These are phyloP conservation scores for Psilopogon haemacephalus DNA, from an alignment of 2,113 vertebrate genomes.

Conservation along the genomic window DNA sequence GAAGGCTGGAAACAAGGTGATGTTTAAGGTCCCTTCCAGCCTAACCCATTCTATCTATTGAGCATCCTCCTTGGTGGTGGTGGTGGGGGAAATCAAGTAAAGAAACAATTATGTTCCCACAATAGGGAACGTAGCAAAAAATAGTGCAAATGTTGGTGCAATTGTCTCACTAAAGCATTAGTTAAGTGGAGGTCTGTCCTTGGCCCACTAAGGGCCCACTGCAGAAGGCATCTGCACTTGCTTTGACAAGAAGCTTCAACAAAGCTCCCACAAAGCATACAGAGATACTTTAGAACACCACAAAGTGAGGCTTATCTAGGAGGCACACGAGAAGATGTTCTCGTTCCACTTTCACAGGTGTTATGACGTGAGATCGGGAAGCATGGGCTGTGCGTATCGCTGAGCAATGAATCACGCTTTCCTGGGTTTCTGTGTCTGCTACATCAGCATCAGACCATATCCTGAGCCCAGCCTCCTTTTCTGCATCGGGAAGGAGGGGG, in stretches of 20 bases:
- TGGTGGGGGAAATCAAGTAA: no score
- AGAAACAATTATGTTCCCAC: neutral
- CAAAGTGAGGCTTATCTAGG: neutral
- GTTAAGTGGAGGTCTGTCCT: rapidly evolving
- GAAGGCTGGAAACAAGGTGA: no score
- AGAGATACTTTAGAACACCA: no score
- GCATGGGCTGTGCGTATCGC: neutral
- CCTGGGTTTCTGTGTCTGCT: neutral
- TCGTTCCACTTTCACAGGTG: neutral
- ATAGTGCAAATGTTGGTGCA: neutral
- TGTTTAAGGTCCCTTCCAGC: neutral
- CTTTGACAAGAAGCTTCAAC: neutral
- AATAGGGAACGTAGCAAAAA: neutral
- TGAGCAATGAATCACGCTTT: neutral
- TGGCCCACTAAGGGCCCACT: rapidly evolving
- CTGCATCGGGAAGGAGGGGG: neutral
- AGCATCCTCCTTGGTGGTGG: neutral
- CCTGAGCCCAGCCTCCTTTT: constrained; percentile 29
- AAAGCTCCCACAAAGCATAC: neutral
- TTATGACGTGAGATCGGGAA: neutral
- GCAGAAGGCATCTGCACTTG: neutral
- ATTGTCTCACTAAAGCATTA: neutral
- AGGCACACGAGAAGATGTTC: neutral
- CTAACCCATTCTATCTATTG: neutral
- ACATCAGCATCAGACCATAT: constrained; percentile 66